phyloP scores from a whole-genome alignment of 2,888 invertebrate species.

The Apocheima hispidaria region DNA sequence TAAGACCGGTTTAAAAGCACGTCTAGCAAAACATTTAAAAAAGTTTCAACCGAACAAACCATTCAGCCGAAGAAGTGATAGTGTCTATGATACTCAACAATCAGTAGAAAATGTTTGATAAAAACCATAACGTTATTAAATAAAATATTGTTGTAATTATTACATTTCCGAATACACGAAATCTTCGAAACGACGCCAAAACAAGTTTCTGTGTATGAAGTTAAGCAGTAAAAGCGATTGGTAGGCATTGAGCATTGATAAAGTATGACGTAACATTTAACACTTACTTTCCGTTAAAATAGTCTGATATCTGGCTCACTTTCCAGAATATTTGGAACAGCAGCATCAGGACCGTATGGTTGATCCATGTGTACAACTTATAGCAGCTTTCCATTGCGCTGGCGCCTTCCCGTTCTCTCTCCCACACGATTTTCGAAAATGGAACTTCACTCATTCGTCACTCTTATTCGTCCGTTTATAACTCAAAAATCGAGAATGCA shows the following conservation, averaged over 20 bases:
- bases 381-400: slow-evolving; percentile 80
- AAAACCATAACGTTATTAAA: no score
- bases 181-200: slow-evolving; percentile 3
- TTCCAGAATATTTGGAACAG: slow-evolving; percentile 83
- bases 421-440: slow-evolving; percentile 73
- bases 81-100: no score
- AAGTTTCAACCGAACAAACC: no score
- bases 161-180: neutral
- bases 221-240: slow-evolving; percentile 15
- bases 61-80: no score
- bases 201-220: slow-evolving; percentile 10
- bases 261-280: slow-evolving; percentile 58
- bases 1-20: no score
- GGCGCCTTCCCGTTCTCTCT: slow-evolving; percentile 62
- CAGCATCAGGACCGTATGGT: slow-evolving; percentile 78
- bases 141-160: neutral
- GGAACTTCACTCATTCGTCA: slow-evolving; percentile 81
- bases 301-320: slow-evolving; percentile 81
- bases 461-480: slow-evolving; percentile 39
- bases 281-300: slow-evolving; percentile 79
- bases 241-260: slow-evolving; percentile 22
- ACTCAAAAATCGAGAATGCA: slow-evolving; percentile 9
- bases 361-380: slow-evolving; percentile 81
- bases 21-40: no score
- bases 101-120: no score